Evolutionary conservation across 2,888 invertebrate species (phyloP).

Genomic region (Cheilosia vernalis): DNA sequence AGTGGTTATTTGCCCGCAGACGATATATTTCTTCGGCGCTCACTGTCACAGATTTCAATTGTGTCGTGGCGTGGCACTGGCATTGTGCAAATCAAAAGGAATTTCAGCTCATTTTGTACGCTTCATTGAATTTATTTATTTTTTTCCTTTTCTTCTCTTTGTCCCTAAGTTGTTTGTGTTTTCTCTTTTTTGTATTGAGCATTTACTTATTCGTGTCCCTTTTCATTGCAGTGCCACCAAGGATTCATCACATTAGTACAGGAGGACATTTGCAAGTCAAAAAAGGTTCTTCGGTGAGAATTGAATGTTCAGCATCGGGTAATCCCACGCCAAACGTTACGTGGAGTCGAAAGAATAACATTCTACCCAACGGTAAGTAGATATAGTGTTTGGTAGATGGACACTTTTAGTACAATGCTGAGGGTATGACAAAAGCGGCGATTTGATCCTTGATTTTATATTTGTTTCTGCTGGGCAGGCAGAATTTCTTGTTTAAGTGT

Average conservation of each 20-base stretch:
- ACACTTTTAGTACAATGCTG: neutral
- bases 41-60: conserved; percentile 36
- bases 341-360: conserved; percentile 86
- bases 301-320: conserved; percentile 90
- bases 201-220: conserved; percentile 74
- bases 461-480: neutral
- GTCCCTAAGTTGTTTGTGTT: conserved; percentile 2
- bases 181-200: conserved; percentile 33
- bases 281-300: conserved; percentile 90
- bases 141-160: conserved; percentile 15
- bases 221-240: conserved; percentile 85
- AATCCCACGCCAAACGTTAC: conserved; percentile 91
- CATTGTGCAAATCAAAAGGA: conserved; percentile 40
- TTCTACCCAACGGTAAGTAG: conserved; percentile 83
- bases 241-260: conserved; percentile 86
- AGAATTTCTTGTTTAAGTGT: conserved; percentile 18
- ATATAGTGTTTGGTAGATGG: conserved; percentile 37
- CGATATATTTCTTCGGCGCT: neutral
- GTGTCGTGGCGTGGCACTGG: conserved; percentile 6
- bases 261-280: conserved; percentile 87
- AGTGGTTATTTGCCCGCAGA: neutral
- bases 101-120: conserved; percentile 42
- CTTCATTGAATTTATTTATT: conserved; percentile 48
- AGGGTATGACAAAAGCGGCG: neutral
- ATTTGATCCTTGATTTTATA: conserved; percentile 47